These are phyloP conservation scores for Prinia subflava DNA, from an alignment of 2,113 vertebrate genomes.

Conservation along the genomic window DNA sequence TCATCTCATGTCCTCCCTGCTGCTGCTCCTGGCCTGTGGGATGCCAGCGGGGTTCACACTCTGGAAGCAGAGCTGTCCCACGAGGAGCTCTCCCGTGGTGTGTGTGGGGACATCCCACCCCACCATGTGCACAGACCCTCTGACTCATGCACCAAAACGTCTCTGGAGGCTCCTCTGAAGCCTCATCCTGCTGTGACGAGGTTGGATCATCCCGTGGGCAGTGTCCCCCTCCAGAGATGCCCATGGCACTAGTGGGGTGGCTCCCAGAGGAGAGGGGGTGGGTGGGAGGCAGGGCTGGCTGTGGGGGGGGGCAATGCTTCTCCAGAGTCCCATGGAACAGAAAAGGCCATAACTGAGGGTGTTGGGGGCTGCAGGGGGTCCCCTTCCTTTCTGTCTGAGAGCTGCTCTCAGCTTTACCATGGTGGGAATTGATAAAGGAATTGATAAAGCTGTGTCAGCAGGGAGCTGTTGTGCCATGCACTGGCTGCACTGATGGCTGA, in stretches of 20 bases:
- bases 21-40: neutral
- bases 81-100: accelerated
- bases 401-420: neutral
- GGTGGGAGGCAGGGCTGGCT: neutral
- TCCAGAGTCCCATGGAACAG: neutral
- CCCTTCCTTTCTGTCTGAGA: neutral
- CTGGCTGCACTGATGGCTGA: neutral
- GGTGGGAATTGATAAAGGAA: neutral
- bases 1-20: neutral
- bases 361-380: neutral
- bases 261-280: neutral
- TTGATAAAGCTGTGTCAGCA: neutral
- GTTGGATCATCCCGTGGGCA: neutral
- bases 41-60: neutral
- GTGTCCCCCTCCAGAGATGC: neutral
- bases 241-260: accelerated
- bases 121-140: neutral
- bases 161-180: neutral
- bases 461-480: neutral
- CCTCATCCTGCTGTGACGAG: neutral
- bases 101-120: neutral
- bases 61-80: neutral
- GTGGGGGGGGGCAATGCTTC: too few relatives aligned
- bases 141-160: neutral
- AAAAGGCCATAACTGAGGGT: neutral